Conservation (phyloP, 1,140 invertebrate genomes). For the Brachionus asplanchnoidis region DNA sequence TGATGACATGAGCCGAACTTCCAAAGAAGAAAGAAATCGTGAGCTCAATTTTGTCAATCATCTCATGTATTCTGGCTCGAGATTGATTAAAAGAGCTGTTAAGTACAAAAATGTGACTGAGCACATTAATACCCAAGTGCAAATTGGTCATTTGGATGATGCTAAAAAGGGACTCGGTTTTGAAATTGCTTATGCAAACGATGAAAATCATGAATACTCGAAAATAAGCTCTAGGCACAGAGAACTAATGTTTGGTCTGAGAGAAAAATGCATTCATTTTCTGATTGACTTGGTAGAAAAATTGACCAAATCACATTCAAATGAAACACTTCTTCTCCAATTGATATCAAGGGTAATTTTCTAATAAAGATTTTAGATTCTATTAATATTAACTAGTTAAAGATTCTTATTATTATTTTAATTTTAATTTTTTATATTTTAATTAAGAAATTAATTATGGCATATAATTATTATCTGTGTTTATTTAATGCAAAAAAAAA, state of each 20-base stretch:
- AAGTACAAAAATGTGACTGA: background rate
- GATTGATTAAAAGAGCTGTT: constrained; percentile 44
- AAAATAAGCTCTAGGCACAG: background rate
- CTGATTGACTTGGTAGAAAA: background rate
- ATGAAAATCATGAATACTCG: background rate
- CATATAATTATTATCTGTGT: no score
- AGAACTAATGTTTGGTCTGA: background rate
- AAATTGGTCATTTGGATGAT: constrained; percentile 7
- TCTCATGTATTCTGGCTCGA: constrained; percentile 44
- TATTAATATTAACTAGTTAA: no score
- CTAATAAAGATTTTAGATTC: background rate
- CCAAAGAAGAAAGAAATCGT: constrained; percentile 41
- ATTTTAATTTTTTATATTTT: no score
- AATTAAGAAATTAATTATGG: no score
- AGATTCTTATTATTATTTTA: no score
- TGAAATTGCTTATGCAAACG: background rate
- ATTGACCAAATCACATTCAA: background rate
- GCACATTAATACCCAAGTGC: background rate
- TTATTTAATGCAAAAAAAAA: no score
- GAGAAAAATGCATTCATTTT: background rate
- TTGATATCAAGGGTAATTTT: background rate
- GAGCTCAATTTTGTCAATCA: constrained; percentile 29
- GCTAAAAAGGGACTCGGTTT: constrained; percentile 20
- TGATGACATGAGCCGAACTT: background rate
- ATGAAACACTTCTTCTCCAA: background rate